Base-by-base conservation (phyloP, 2,797 vertebrate genomes). In the Gymnodraco acuticeps region DNA sequence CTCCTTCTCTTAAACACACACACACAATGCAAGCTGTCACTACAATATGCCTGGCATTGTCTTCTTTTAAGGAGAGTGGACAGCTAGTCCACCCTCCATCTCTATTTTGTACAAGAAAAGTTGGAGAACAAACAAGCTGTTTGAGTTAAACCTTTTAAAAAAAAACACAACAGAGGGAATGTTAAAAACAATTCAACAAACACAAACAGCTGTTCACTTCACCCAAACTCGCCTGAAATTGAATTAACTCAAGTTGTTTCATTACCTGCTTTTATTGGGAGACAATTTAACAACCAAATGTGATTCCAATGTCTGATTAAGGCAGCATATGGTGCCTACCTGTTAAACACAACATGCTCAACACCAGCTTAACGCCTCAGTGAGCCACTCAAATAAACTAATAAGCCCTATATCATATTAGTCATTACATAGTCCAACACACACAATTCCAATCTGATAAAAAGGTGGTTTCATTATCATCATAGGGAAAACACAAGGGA, bases 361-460 rank as follows among this genome's bases (percentile, higher is more conserved):
- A 88, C 78, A 85, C 73, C 78, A 83, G 79, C 84, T 88, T 81
- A 86, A 92, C 84, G 91, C 92, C 88, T 93, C 86, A 84, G 73
- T 90, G 90, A 92, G 84, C 89, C 83, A 75, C 88, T 87, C 69
- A 67, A 89, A 90, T 88, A 89, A 90, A 93, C 89, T 93, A 94
- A 93, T 92, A 91, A 92, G 89, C 91, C 70, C 81, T 88, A 86
- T 88, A 89, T 93, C 89, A 89, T 93, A 88, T 91, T 92, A 90
- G 92, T 95, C 93, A 95, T 95, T 94, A 94, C 93, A 93, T 94
- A 93, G 94, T 94, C 90, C 93, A 95, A 93, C 89, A 95, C 92
- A 93, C 94, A 94, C 92, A 92, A 93, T 93, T 93, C 82, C 89
- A 94, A 95, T 94, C 92, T 95, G 94, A 95, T 94, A 94, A 92